Percentiles rank a stretch among this genome's conserved stretches.
phyloP scores from a whole-genome alignment of 2,888 invertebrate species.

The Thera britannica region DNA sequence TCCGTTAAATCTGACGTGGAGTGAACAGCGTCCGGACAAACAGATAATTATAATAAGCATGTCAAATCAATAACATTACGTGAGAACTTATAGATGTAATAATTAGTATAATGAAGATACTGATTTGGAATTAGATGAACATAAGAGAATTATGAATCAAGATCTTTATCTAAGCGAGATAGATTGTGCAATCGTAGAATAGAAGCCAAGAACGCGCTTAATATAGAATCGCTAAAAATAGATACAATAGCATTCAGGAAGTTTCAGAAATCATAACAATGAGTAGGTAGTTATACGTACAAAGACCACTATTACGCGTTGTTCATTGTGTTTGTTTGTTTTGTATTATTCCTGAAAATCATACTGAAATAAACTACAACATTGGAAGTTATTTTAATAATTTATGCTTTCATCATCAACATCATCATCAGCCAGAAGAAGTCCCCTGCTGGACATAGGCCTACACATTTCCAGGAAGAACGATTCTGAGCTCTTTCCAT shows the following conservation, averaged over 20 bases:
- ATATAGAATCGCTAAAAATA: constrained; percentile 33
- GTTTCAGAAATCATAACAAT: constrained; percentile 27
- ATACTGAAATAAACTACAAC: background rate
- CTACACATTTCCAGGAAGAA: too few species aligned
- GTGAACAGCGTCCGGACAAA: constrained; percentile 2
- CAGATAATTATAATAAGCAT: background rate
- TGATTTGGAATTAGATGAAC: background rate
- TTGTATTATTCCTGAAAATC: background rate
- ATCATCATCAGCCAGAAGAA: too few species aligned
- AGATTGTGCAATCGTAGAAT: constrained; percentile 14
- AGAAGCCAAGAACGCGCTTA: constrained; percentile 21
- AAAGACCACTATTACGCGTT: background rate
- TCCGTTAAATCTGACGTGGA: constrained; percentile 13
- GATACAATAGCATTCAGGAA: constrained; percentile 23
- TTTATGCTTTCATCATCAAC: too few species aligned
- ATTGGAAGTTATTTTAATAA: background rate
- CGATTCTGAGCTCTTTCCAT: too few species aligned
- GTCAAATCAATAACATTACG: constrained; percentile 1
- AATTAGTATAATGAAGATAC: background rate
- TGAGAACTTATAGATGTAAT: background rate
- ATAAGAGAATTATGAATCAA: constrained; percentile 6
- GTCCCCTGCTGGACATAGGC: too few species aligned
- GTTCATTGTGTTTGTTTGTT: background rate
- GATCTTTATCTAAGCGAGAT: constrained; percentile 10
- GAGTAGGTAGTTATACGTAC: background rate